Evolutionary conservation across 2,888 invertebrate species (phyloP), one percentile per base, ranked within the genome.

Genomic region (Podotricha telesiphe): DNA sequence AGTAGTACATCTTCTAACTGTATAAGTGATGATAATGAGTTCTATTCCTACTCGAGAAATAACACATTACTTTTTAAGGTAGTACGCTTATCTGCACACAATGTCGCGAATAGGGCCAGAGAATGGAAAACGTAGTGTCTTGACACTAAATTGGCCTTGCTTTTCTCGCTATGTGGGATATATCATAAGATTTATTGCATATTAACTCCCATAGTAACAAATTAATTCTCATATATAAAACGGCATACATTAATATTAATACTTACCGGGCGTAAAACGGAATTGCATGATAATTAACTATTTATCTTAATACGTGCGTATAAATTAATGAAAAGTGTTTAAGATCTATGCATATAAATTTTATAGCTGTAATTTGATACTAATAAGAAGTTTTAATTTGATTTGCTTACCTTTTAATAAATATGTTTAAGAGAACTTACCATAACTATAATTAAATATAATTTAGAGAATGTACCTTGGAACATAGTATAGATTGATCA

Each of bases 191-290:
- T n/a, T n/a, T n/a, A n/a, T n/a, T n/a, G n/a, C n/a, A n/a, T n/a
- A n/a, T 42, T 13, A 1, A 13, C 42, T 1, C 42, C 13, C 13
- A 42, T 42, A 42, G 42, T 42, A 42, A 42, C 42, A 50, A 13
- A 22, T 50, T 20, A 50, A 50, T 20, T 22, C 13, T 11, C 19
- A 48, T 11, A 50, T 20, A 0, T 50, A 11, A 20, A 13, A 58
- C 42, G 20, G 20, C 58, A 20, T 13, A 58, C 42, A 58, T 58
- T 45, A 59, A 42, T 22, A 22, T 47, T 11, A 63, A 45, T n/a
- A 63, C 22, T 22, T 55, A 64, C 40, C 64, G 56, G 63, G 42
- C 68, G 63, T 56, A 56, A 48, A 64, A 68, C 56, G 68, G 42
- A 67, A 62, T 61, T 45, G 48, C 48, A 63, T 68, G 63, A 17